Evolutionary conservation across 2,797 vertebrate species (phyloP), one percentile per base, ranked within the genome.

Genomic region (Tiaroga cobitis): DNA sequence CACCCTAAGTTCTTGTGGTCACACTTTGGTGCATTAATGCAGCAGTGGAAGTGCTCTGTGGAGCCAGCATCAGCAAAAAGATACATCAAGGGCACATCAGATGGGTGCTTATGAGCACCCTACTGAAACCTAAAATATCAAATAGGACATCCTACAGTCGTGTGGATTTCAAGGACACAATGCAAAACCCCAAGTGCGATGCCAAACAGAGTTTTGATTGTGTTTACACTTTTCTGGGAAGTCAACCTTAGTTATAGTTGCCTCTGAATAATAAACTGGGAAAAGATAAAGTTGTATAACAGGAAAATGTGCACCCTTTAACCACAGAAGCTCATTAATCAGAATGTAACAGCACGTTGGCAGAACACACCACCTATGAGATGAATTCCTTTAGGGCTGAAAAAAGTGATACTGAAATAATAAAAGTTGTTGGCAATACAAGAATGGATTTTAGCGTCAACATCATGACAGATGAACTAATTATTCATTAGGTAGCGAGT

Each of bases 31-130:
- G 37, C n/a, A 16, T 41, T 41, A 61, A 78, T 63, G 76, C 56
- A 11, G n/a, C 37, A 56, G 56, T 41, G 61, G 56, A 41, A 43
- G 76, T 78, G 54, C 56, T n/a, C 54, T 61, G 37, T 78, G 56
- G 37, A 78, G 37, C n/a, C 15, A 63, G 56, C 75, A 59, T 77
- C 15, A 9, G 21, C 34, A 59, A 77, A 63, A 63, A 18, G 3
- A n/a, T 63, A 78, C n/a, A 79, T 43, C 34, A 29, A 63, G n/a
- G 37, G 54, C 34, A 39, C 75, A 78, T 10, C 56, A 78, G n/a
- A 4, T 16, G 76, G 56, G n/a, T 78, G 56, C 56, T 63, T 78
- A 63, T 43, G n/a, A 29, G n/a, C 76, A 78, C 56, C n/a, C 76
- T 63, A 56, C 24, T 2, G 76, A 78, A 78, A 78, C 37, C 18